Base-by-base conservation (phyloP, 2,113 vertebrate genomes). In the Monarcha castaneiventris region DNA sequence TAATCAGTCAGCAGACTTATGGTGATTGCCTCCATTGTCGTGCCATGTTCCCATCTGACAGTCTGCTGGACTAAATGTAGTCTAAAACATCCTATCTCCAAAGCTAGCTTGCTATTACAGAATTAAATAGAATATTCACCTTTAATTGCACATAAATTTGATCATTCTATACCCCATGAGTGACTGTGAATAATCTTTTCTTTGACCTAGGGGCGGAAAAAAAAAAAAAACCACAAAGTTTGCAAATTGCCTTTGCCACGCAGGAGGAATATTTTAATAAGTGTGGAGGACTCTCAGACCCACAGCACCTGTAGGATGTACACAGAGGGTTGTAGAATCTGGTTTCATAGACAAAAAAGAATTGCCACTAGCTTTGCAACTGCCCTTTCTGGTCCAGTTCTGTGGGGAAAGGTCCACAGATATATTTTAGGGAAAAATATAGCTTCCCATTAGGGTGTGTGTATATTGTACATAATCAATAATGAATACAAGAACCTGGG, bases 151-250 rank as follows among this genome's bases (percentile, higher is more conserved):
- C 58, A 69, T 66, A 69, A 83, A 73, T 88, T 46, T 73, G 37
- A 85, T 90, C 46, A 73, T 69, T 80, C 41, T 66, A 7, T 27
- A 62, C 16, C 62, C 54, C 67, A 46, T 19, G 16, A 83, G 54
- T 89, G 37, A 73, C 59, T 62, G 56, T 58, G 59, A 94, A 85
- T 73, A 83, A 83, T 58, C 63, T 76, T 56, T 82, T 73, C 37
- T 1, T 8, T 58, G 44, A 41, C 32, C 67, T 80, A 1, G 18
- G 3, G 0, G 10, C 8, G 18, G 3, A 0, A 21, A 7, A 58
- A 71, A 33, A 61, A 48, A n/a, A 61, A 81, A 82, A 58, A 7
- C 32, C 11, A 17, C 26, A 13, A 69, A 81, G 15, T 72, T 43
- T 59, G 27, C 56, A 75, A 56, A 72, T 79, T 37, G 33, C 17